Conservation (phyloP, 2,797 vertebrate species). For the Sternotherus odoratus region DNA sequence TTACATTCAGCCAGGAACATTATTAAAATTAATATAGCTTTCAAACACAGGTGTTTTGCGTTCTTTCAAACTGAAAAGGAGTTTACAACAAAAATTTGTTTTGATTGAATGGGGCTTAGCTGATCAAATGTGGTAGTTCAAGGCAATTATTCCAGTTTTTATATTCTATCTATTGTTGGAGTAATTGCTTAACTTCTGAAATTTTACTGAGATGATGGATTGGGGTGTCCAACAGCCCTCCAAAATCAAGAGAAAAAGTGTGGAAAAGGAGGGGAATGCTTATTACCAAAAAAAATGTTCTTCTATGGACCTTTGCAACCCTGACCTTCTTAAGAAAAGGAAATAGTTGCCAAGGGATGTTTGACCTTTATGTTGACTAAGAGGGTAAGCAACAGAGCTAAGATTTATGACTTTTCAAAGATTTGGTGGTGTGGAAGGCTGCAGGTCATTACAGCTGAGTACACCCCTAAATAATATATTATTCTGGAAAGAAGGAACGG, state of each 20-base stretch:
- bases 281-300: neutral
- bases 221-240: neutral
- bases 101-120: neutral
- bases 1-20: neutral
- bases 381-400: neutral
- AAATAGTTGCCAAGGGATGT: neutral
- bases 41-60: neutral
- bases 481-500: neutral
- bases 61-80: neutral
- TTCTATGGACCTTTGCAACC: neutral
- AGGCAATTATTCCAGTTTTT: neutral
- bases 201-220: neutral
- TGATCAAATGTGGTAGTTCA: neutral
- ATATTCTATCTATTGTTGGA: neutral
- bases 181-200: neutral
- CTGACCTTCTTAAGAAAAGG: neutral
- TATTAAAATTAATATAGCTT: neutral
- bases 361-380: conserved; percentile 15
- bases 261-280: neutral
- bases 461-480: neutral
- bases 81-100: neutral
- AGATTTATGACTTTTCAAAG: neutral
- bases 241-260: neutral
- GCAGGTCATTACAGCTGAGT: neutral
- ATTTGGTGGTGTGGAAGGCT: neutral